A percentile compares a stretch with the other conserved stretches of the same genome.
These are phyloP conservation scores for Podarcis muralis DNA, from an alignment of 2,113 vertebrate genomes.

Conservation along the genomic window DNA sequence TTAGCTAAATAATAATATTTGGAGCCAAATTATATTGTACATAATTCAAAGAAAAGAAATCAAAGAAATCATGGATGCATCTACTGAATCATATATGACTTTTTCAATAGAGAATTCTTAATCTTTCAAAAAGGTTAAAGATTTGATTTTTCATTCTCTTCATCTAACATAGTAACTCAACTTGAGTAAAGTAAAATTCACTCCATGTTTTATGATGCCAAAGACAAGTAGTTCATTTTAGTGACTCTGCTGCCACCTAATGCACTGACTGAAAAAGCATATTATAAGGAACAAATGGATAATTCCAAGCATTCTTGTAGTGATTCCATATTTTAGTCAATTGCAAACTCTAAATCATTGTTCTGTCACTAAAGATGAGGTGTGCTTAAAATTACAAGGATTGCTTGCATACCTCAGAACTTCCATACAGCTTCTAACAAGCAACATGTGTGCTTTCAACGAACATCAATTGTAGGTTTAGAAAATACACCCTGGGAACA, in stretches of 20 bases:
- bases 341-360: not conserved
- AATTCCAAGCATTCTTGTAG: not conserved
- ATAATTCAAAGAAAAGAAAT: not conserved
- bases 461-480: not conserved
- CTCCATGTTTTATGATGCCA: not conserved
- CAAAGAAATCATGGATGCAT: not conserved
- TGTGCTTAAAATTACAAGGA: not conserved
- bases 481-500: not conserved
- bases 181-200: not conserved
- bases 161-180: not conserved
- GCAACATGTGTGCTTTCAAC: not conserved
- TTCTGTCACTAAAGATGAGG: not conserved
- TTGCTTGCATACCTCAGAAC: not conserved
- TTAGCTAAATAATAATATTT: not conserved
- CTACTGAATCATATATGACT: not conserved
- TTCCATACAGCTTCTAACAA: not conserved
- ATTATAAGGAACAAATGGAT: accelerated
- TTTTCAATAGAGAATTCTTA: not conserved
- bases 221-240: not conserved
- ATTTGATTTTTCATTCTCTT: not conserved
- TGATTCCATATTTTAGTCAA: not conserved
- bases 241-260: slow-evolving; percentile 63
- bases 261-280: slow-evolving; percentile 23
- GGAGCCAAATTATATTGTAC: not conserved
- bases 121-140: not conserved